Base-by-base conservation (phyloP, 2,797 vertebrate genomes). In the Amphiprion clarkii region DNA sequence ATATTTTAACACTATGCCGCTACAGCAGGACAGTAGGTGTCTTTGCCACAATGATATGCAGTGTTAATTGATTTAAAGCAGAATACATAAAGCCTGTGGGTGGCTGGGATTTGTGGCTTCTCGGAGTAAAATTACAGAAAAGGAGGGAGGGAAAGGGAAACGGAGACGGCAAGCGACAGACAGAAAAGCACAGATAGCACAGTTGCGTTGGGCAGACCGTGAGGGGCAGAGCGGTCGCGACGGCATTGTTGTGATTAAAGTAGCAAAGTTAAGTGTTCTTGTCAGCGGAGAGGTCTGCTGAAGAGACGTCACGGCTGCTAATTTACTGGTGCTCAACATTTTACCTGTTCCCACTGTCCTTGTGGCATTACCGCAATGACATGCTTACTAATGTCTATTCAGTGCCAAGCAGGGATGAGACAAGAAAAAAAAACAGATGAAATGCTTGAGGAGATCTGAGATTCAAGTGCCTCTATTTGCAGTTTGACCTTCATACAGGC, bases 51-150 rank as follows among this genome's bases (percentile, higher is more conserved):
- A 67, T 76, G 46, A 60, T 64, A 85, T 78, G 79, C 56, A 42
- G 74, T 10, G 71, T 76, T 88, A 83, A 89, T 67, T 77, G 81
- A 87, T 85, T 79, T 73, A 72, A 86, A 86, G 74, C 60, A 64
- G 68, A 78, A 71, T 40, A 68, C 21, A 23, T 40, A 8, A 62
- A 51, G 75, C 52, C 60, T 53, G 48, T 1, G 49, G 65, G 68
- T 13, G 66, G 16, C 46, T 25, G 57, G 66, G 73, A 83, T 66
- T 58, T 54, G 55, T 56, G 55, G 71, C 68, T 59, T 78, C 36
- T 53, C 23, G 0, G n/a, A 67, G 44, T 6, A 36, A 21, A 33
- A 3, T 57, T 11, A 58, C 46, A 67, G 51, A 67, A 62, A 25
- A 64, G 56, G 44, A 21, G 36, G 25, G 25, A 13, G 31, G 63